A percentile compares a stretch with the other conserved stretches of the same genome.
These are phyloP conservation scores for Cephus pygmeus DNA, from an alignment of 2,888 invertebrate species.

Conservation along the genomic window DNA sequence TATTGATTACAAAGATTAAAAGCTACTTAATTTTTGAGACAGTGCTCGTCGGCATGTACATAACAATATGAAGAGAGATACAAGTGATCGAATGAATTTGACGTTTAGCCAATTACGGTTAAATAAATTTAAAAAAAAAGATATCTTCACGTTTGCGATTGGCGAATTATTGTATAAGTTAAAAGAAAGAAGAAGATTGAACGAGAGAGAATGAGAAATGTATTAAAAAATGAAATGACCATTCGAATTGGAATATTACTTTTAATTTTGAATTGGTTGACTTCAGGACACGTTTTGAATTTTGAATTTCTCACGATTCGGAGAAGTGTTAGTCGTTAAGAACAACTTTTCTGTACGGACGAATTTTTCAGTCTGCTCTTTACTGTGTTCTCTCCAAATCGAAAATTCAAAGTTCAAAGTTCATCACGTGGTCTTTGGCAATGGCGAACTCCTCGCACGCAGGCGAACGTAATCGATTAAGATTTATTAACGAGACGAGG, in stretches of 20 bases:
- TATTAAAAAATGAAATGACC: slow-evolving; percentile 1
- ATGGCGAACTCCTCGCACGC: slow-evolving; percentile 24
- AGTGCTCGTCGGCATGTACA: slow-evolving; percentile 33
- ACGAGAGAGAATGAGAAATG: not conserved
- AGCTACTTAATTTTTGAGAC: slow-evolving; percentile 24
- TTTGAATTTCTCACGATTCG: slow-evolving; percentile 30
- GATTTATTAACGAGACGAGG: slow-evolving; percentile 52
- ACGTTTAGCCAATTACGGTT: slow-evolving; percentile 18
- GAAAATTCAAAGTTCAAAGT: slow-evolving; percentile 41
- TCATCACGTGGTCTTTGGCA: slow-evolving; percentile 46
- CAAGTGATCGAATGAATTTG: slow-evolving; percentile 27
- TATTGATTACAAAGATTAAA: slow-evolving; percentile 7
- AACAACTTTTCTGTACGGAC: slow-evolving; percentile 40
- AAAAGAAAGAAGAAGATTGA: not conserved
- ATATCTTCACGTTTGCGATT: no score
- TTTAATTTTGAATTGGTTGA: slow-evolving; percentile 35
- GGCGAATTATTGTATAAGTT: not conserved
- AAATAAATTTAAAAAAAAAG: not conserved
- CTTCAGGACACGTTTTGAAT: slow-evolving; percentile 40
- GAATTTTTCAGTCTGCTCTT: slow-evolving; percentile 33
- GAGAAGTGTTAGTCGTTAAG: slow-evolving; percentile 35
- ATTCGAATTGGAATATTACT: slow-evolving; percentile 1
- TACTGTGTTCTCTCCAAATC: slow-evolving; percentile 42
- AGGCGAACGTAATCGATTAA: slow-evolving; percentile 51
- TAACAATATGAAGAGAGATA: slow-evolving; percentile 16